Evolutionary conservation across 2,888 invertebrate genomes (phyloP).

Genomic region (Ectemnius lituratus): DNA sequence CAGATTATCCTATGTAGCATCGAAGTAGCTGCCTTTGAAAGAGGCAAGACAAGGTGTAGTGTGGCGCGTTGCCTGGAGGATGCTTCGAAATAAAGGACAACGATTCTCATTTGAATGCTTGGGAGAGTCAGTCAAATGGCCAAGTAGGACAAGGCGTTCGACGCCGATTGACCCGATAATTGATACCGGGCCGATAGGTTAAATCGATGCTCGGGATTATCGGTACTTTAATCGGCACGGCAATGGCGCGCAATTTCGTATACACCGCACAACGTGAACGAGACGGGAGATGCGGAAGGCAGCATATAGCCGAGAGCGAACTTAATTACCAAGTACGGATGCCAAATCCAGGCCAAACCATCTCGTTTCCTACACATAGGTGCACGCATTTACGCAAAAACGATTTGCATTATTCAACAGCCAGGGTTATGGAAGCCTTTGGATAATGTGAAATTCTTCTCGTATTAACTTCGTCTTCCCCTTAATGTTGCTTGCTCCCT

Average conservation of each 20-base stretch:
- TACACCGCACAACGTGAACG: conserved; percentile 18
- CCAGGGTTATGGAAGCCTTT: conserved; percentile 27
- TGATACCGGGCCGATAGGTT: conserved; percentile 57
- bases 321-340: conserved; percentile 56
- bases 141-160: conserved; percentile 46
- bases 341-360: conserved; percentile 48
- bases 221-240: conserved; percentile 57
- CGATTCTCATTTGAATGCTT: conserved; percentile 46
- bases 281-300: conserved; percentile 5
- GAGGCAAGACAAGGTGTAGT: neutral
- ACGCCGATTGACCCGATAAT: conserved; percentile 55
- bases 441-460: conserved; percentile 32
- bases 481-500: neutral
- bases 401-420: conserved; percentile 48
- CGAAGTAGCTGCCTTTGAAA: neutral
- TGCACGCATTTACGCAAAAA: conserved; percentile 46
- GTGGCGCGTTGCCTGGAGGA: neutral
- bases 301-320: conserved; percentile 27
- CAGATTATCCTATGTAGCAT: neutral
- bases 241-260: conserved; percentile 49
- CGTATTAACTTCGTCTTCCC: conserved; percentile 34
- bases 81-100: conserved; percentile 26
- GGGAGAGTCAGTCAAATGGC: conserved; percentile 44
- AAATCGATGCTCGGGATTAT: conserved; percentile 57
- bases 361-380: conserved; percentile 23